These are phyloP conservation scores for Montipora foliosa DNA, from an alignment of 64 coral and sea anemone genomes.

Conservation along the genomic window DNA sequence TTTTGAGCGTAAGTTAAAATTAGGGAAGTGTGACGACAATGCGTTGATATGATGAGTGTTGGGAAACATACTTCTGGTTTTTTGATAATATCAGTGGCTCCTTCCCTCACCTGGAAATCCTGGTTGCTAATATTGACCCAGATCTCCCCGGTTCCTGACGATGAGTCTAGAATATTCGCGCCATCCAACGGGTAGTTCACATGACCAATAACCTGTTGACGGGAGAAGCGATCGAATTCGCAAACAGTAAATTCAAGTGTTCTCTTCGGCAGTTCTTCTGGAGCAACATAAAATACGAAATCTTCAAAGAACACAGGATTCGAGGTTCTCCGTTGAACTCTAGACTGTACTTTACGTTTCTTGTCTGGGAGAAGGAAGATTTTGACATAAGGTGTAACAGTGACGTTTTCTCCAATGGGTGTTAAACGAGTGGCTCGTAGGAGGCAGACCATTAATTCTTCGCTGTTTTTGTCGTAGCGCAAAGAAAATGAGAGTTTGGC, in stretches of 20 bases:
- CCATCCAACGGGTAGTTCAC: slow-evolving; percentile 76
- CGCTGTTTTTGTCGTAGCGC: slow-evolving; percentile 68
- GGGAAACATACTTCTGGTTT: too few relatives aligned
- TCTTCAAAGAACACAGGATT: slow-evolving; percentile 94
- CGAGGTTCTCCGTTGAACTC: slow-evolving; percentile 73
- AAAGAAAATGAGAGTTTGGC: slow-evolving; percentile 78
- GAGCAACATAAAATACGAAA: slow-evolving; percentile 85
- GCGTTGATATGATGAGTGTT: too few relatives aligned
- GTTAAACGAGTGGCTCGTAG: slow-evolving; percentile 81
- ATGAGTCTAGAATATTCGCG: slow-evolving; percentile 29
- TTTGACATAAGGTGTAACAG: slow-evolving; percentile 84
- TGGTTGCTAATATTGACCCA: slow-evolving; percentile 87
- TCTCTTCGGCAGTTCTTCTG: slow-evolving; percentile 60
- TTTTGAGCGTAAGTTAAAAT: too few relatives aligned
- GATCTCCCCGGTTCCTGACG: slow-evolving; percentile 70
- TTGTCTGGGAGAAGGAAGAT: slow-evolving; percentile 92
- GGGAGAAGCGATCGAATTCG: slow-evolving; percentile 96
- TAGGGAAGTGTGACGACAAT: too few relatives aligned
- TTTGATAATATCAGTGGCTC: too few relatives aligned
- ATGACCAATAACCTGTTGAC: slow-evolving; percentile 93
- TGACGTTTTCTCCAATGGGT: slow-evolving; percentile 79
- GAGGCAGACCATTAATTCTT: slow-evolving; percentile 79
- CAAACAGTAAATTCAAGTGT: slow-evolving; percentile 87
- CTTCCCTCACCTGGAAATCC: slow-evolving; percentile 70
- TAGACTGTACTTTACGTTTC: slow-evolving; percentile 86